Evolutionary conservation across 2,113 vertebrate genomes (phyloP).

Genomic region (Phyllostomus discolor): DNA sequence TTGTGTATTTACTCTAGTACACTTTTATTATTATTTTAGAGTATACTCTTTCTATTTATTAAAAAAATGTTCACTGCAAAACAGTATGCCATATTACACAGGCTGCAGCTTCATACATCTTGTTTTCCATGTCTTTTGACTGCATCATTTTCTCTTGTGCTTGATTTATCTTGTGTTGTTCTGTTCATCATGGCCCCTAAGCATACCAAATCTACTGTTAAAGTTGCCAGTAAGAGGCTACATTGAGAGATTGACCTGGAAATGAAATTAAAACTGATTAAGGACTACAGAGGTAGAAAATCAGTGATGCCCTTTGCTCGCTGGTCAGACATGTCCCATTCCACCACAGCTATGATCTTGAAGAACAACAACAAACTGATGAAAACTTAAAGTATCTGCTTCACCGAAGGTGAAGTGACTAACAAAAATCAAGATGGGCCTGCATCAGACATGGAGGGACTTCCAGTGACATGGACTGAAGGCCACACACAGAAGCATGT

Average conservation of each 20-base stretch:
- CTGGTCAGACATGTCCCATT: neutral
- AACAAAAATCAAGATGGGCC: neutral
- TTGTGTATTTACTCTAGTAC: neutral
- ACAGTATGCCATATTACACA: no score
- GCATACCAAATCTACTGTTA: neutral
- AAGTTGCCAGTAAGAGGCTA: neutral
- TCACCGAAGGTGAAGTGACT: neutral
- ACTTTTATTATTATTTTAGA: neutral
- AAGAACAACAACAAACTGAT: neutral
- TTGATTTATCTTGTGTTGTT: neutral
- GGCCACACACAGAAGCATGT: neutral
- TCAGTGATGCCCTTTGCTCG: neutral
- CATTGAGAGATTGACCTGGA: neutral
- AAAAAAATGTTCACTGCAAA: neutral
- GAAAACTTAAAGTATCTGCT: neutral
- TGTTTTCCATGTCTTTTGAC: neutral
- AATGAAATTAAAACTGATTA: neutral
- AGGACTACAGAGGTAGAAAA: neutral
- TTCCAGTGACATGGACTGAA: neutral
- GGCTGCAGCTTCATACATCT: neutral
- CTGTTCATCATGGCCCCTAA: neutral
- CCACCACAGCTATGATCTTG: neutral
- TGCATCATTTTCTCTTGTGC: neutral
- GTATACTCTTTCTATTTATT: neutral
- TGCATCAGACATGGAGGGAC: neutral